These are phyloP conservation scores for Rhabditophanes sp. DNA, from an alignment of 2,888 invertebrate species.

Conservation along the genomic window DNA sequence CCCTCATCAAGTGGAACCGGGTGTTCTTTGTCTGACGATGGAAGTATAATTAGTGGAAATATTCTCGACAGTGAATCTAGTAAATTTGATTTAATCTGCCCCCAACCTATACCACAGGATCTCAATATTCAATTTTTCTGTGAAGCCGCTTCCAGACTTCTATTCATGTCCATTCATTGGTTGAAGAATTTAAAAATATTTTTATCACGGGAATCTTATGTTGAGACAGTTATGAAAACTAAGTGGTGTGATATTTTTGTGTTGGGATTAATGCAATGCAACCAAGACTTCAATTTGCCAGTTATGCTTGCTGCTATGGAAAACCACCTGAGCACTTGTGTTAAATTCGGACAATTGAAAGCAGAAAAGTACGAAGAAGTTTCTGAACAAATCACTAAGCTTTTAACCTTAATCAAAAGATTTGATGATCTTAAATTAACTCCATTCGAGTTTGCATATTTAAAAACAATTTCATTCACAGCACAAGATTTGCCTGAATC, in stretches of 20 bases:
- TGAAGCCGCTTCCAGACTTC: constrained; percentile 76
- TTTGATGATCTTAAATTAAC: constrained; percentile 21
- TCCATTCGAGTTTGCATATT: constrained; percentile 35
- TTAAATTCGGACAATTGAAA: constrained; percentile 52
- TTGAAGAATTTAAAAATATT: constrained; percentile 52
- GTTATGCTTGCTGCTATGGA: constrained; percentile 56
- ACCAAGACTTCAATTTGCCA: constrained; percentile 57
- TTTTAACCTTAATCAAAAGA: constrained; percentile 16
- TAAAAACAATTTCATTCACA: constrained; percentile 41
- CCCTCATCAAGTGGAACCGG: constrained; percentile 7
- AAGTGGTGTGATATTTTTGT: constrained; percentile 84
- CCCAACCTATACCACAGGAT: constrained; percentile 65
- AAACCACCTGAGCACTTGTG: constrained; percentile 61
- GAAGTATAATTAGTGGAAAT: constrained; percentile 5
- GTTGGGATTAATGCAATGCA: constrained; percentile 72
- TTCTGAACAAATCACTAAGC: constrained; percentile 15
- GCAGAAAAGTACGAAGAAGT: constrained; percentile 40
- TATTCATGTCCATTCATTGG: constrained; percentile 80
- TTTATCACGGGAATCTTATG: constrained; percentile 52
- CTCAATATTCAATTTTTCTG: constrained; percentile 82
- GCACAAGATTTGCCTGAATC: constrained; percentile 31
- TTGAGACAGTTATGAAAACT: constrained; percentile 65
- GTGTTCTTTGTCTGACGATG: constrained; percentile 3
- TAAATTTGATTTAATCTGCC: constrained; percentile 61
- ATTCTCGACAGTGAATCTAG: constrained; percentile 46